Evolutionary conservation across 2,888 invertebrate genomes (phyloP), one percentile per base, ranked within the genome.

Genomic region (Erannis defoliaria): DNA sequence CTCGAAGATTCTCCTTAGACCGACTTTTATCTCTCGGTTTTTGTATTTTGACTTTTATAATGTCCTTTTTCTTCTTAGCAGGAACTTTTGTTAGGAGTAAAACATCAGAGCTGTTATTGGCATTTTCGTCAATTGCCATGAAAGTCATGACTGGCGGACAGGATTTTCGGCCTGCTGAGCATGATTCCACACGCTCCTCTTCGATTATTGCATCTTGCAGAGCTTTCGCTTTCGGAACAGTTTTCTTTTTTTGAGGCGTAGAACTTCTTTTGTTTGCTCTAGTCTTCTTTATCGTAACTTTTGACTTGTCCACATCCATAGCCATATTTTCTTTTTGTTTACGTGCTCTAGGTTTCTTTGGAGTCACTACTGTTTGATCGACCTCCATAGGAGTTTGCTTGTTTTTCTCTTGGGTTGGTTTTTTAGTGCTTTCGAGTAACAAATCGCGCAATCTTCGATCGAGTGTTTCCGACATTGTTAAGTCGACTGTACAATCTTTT

Each of bases 1-100:
- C 63, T 40, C 42, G 26, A n/a, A 21, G 4, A 14, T 57, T 71
- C 18, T 67, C 67, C 14, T 59, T 58, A 29, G 50, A 64, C 18
- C 38, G 42, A 21, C 55, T 73, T 70, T 80, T 80, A 12, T 42
- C 60, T 54, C 73, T 82, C 1, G 91, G 91, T 60, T 81, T 85
- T 9, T 76, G 64, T 69, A 92, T 91, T 82, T 93, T 92, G 0
- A 92, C 90, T 81, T 85, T 90, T 16, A 92, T 90, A 0, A 91
- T 63, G 50, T 90, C 86, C 71, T 89, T 90, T 71, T 88, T 89
- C 50, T 73, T 81, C 65, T 64, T 81, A 3, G 62, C 67, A 73
- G 76, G 81, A 18, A 65, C 48, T 62, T 80, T 77, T 18, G 64
- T 57, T 19, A 56, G 62, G 19, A 62, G 56, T 60, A 31, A 19